A percentile compares a stretch with the other conserved stretches of the same genome.
Evolutionary conservation across 2,888 invertebrate species (phyloP).

Genomic region (Frankliniella intonsa): DNA sequence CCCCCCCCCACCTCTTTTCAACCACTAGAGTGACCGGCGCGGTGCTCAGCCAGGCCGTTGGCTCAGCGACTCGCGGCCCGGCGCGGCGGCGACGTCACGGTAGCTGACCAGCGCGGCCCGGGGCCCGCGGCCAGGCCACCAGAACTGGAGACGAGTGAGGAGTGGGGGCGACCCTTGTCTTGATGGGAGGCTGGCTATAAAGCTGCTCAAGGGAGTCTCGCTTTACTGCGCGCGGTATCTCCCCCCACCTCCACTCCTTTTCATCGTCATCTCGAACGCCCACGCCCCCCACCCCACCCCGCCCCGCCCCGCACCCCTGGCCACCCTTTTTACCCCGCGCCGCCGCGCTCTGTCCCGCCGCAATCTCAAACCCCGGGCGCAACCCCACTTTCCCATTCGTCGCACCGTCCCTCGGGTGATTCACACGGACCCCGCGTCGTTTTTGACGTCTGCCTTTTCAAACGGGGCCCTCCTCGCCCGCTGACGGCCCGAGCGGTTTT

Average conservation of each 20-base stretch:
- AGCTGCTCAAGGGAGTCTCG: constrained; percentile 1
- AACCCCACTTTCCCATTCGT: too few species aligned
- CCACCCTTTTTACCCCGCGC: constrained; percentile 2
- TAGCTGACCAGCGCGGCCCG: too few species aligned
- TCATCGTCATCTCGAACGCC: not conserved
- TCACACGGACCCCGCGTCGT: not conserved
- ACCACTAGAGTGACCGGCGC: not conserved
- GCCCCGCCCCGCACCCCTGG: not conserved
- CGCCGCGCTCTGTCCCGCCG: not conserved
- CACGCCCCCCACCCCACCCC: not conserved
- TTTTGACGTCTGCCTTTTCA: not conserved
- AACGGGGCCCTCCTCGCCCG: not conserved
- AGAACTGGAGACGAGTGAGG: not conserved
- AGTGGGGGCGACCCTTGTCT: not conserved
- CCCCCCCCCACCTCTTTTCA: not conserved
- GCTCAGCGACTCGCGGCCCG: too few species aligned
- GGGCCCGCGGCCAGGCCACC: too few species aligned
- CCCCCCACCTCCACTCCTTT: not conserved
- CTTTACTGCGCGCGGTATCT: not conserved
- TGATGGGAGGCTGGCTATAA: not conserved
- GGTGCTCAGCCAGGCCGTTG: too few species aligned
- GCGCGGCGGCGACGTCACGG: too few species aligned
- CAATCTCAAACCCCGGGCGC: not conserved
- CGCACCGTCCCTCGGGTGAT: not conserved
- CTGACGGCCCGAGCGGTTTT: not conserved